phyloP scores from a whole-genome alignment of 2,888 invertebrate species.

The Myopa testacea region DNA sequence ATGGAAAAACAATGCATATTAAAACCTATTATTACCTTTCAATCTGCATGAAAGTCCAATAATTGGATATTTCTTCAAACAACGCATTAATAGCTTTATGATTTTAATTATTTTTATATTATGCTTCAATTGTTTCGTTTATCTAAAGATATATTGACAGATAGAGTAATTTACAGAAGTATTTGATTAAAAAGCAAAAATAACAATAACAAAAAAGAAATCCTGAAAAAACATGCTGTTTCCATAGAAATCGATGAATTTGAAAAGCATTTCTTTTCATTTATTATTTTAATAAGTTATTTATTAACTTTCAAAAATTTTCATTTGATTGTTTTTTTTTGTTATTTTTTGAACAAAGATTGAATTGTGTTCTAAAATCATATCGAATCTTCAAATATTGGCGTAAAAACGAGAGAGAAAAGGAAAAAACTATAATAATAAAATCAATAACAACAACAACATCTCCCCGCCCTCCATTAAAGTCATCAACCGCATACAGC shows the following conservation, averaged over 20 bases:
- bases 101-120: too few relatives aligned
- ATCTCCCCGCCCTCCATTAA: neutral
- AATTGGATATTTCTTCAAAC: too few relatives aligned
- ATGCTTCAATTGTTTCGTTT: too few relatives aligned
- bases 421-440: neutral
- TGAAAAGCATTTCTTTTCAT: constrained; percentile 36
- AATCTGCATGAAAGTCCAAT: too few relatives aligned
- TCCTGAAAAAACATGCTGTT: constrained; percentile 51
- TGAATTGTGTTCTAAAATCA: too few relatives aligned
- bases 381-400: too few relatives aligned
- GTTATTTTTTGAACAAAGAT: neutral
- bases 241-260: constrained; percentile 63
- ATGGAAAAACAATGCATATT: too few relatives aligned
- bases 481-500: constrained; percentile 1
- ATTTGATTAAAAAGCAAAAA: constrained; percentile 49
- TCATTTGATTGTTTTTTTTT: neutral
- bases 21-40: too few relatives aligned
- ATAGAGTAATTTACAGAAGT: constrained; percentile 61
- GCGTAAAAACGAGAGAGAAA: neutral
- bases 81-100: too few relatives aligned
- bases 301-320: neutral
- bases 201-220: constrained; percentile 36
- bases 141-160: constrained; percentile 15
- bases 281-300: too few relatives aligned
- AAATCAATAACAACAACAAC: neutral